Percentiles rank a stretch among this genome's conserved stretches.
Evolutionary conservation across 2,113 vertebrate genomes (phyloP).

Genomic region (Fregata magnificens): DNA sequence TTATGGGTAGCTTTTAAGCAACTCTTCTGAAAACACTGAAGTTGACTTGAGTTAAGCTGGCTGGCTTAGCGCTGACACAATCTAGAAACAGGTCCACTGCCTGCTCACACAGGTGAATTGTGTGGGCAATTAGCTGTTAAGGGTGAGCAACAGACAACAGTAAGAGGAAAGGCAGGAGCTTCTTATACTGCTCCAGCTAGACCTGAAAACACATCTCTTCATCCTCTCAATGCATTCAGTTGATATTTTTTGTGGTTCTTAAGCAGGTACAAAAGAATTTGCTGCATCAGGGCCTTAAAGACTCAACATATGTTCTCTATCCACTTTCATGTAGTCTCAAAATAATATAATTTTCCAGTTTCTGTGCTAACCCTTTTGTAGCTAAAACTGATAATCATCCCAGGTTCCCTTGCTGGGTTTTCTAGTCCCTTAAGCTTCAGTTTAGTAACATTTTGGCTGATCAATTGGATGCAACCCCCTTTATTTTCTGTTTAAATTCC

Average conservation of each 20-base stretch:
- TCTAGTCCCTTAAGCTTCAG: conserved; percentile 24
- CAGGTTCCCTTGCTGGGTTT: background rate
- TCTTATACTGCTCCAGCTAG: background rate
- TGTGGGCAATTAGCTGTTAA: background rate
- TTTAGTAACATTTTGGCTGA: conserved; percentile 57
- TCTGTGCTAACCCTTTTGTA: background rate
- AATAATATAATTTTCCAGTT: conserved; percentile 18
- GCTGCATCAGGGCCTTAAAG: background rate
- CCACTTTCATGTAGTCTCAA: background rate
- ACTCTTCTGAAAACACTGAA: background rate
- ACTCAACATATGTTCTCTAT: background rate
- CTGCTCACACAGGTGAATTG: background rate
- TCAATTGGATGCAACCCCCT: background rate
- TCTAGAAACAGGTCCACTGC: background rate
- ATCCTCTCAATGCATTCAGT: background rate
- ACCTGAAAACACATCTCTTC: background rate
- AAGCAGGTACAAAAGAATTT: background rate
- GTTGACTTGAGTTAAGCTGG: background rate
- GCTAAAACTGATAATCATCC: conserved; percentile 25
- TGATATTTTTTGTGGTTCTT: background rate
- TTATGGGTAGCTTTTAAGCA: background rate
- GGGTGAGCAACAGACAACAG: background rate
- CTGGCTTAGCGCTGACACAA: rapidly evolving
- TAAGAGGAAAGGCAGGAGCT: background rate
- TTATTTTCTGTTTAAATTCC: conserved; percentile 57